A percentile compares a stretch with the other conserved stretches of the same genome.
phyloP scores from a whole-genome alignment of 1,140 invertebrate genomes.

The Homarus americanus region DNA sequence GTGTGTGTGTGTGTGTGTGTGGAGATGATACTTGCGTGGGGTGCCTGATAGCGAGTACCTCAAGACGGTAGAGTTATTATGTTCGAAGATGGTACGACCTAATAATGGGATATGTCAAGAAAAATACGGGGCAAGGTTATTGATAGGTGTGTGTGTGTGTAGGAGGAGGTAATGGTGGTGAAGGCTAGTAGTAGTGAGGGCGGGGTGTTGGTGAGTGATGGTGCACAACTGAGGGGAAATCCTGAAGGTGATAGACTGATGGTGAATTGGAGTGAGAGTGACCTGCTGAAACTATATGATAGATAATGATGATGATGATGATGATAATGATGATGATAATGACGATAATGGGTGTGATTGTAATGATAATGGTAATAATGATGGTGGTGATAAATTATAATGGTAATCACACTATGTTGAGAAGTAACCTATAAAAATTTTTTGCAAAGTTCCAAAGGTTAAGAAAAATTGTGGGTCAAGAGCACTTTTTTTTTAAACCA shows the following conservation, averaged over 20 bases:
- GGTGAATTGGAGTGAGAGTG: neutral
- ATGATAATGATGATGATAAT: neutral
- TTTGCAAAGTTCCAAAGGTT: too few relatives aligned
- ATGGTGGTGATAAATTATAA: neutral
- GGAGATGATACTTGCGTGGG: too few relatives aligned
- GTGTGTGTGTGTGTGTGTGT: too few relatives aligned
- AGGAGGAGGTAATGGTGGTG: neutral
- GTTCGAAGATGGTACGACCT: neutral
- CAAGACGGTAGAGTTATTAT: too few relatives aligned
- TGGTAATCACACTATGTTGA: too few relatives aligned
- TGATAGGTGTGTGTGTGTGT: neutral
- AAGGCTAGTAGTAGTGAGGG: neutral
- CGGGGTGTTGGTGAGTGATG: too few relatives aligned
- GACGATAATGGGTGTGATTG: neutral
- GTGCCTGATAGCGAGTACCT: too few relatives aligned
- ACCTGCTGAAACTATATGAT: neutral
- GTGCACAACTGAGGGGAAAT: too few relatives aligned
- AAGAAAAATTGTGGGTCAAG: too few relatives aligned
- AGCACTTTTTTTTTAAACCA: too few relatives aligned
- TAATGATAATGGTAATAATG: neutral
- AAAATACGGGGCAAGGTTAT: neutral
- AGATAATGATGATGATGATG: neutral
- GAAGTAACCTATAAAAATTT: too few relatives aligned
- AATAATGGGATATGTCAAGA: neutral
- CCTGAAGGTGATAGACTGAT: conserved; percentile 2